A percentile compares a stretch with the other conserved stretches of the same genome.
Evolutionary conservation across 2,113 vertebrate species (phyloP).

Genomic region (Thamnaconus septentrionalis): DNA sequence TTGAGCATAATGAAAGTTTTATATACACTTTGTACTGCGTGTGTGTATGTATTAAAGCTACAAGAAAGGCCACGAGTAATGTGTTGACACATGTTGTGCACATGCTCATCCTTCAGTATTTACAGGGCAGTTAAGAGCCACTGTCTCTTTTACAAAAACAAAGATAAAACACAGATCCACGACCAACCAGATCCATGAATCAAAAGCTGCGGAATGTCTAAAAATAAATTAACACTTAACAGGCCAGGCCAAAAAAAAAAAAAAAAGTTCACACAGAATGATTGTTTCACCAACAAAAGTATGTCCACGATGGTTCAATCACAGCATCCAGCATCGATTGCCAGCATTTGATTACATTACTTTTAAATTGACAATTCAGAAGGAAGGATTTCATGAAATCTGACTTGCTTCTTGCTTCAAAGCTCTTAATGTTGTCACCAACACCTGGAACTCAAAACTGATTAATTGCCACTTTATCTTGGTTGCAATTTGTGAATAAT

Average conservation of each 20-base stretch:
- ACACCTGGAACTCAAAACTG: no score
- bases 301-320: conserved; percentile 9
- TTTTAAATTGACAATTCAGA: no score
- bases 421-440: no score
- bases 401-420: neutral
- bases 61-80: conserved; percentile 53
- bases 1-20: conserved; percentile 51
- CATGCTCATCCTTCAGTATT: conserved; percentile 47
- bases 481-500: conserved; percentile 25
- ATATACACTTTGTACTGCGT: conserved; percentile 22
- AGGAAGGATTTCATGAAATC: no score
- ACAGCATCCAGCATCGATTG: conserved; percentile 10
- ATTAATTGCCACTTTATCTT: neutral
- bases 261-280: neutral
- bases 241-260: neutral
- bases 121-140: neutral
- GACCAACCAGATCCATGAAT: neutral
- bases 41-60: conserved; percentile 14
- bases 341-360: neutral
- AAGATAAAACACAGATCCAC: conserved; percentile 25
- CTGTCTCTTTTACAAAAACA: conserved; percentile 29
- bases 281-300: conserved; percentile 1
- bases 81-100: conserved; percentile 54
- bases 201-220: neutral
- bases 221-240: neutral